Conservation (phyloP, 2,888 invertebrate species). For the Latrodectus elegans region DNA sequence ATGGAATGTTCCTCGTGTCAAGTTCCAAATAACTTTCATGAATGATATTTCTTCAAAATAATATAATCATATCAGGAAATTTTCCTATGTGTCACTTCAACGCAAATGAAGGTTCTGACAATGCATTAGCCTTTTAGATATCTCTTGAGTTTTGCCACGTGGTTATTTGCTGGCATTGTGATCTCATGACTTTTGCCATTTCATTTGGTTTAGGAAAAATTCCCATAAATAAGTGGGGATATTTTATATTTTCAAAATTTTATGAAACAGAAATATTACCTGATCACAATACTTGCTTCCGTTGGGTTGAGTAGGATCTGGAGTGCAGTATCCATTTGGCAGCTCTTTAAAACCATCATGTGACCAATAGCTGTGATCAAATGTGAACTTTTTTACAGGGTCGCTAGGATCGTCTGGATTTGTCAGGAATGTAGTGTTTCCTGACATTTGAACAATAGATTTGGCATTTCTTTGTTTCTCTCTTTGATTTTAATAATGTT, state of each 20-base stretch:
- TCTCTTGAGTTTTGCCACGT: background rate
- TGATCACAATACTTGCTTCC: constrained; percentile 77
- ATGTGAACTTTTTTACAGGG: constrained; percentile 77
- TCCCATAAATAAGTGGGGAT: background rate
- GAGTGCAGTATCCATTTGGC: constrained; percentile 75
- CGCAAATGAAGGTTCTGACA: background rate
- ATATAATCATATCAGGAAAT: background rate
- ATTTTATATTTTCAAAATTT: no score
- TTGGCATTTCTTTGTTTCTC: constrained; percentile 77
- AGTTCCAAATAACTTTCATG: no score
- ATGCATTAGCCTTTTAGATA: background rate
- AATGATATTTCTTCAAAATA: background rate
- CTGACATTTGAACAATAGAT: constrained; percentile 77
- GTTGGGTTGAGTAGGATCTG: constrained; percentile 75
- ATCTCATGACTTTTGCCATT: background rate
- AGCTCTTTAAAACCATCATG: constrained; percentile 77
- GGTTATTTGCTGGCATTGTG: background rate
- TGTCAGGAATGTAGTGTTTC: constrained; percentile 75
- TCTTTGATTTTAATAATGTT: constrained; percentile 76
- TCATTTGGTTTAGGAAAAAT: background rate
- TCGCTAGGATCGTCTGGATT: constrained; percentile 76
- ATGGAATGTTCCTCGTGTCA: no score
- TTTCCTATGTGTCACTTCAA: background rate
- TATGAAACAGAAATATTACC: constrained; percentile 73
- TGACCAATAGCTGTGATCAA: constrained; percentile 79